phyloP scores from a whole-genome alignment of 2,888 invertebrate genomes.

The Philaethria dido region DNA sequence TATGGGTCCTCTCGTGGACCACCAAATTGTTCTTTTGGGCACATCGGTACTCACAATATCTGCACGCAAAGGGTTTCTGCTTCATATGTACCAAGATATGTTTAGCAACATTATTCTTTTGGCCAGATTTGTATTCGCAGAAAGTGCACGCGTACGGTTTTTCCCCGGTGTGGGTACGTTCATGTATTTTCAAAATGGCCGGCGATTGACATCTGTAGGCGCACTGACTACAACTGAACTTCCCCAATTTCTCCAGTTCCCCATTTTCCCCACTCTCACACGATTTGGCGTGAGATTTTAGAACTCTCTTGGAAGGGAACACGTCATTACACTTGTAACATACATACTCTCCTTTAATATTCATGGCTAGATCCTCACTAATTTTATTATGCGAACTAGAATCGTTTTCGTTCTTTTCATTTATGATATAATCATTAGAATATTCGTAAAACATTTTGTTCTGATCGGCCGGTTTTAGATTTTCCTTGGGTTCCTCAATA shows the following conservation, averaged over 20 bases:
- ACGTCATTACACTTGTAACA: conserved; percentile 73
- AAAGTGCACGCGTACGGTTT: conserved; percentile 77
- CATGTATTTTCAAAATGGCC: conserved; percentile 79
- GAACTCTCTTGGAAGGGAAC: conserved; percentile 67
- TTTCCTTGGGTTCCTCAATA: conserved; percentile 70
- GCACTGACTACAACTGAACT: conserved; percentile 73
- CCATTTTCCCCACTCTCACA: conserved; percentile 57
- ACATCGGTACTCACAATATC: conserved; percentile 78
- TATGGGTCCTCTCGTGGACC: conserved; percentile 79
- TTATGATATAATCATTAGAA: conserved; percentile 45
- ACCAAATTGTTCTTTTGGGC: conserved; percentile 80
- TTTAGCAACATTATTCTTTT: conserved; percentile 80
- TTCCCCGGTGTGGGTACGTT: conserved; percentile 76
- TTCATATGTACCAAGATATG: conserved; percentile 81
- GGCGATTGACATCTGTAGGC: conserved; percentile 78
- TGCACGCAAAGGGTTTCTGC: conserved; percentile 77
- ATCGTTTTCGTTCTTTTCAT: conserved; percentile 56
- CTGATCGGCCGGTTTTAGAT: conserved; percentile 66
- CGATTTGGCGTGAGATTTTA: conserved; percentile 70
- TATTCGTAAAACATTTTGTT: conserved; percentile 66
- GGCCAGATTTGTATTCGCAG: conserved; percentile 79
- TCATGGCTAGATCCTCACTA: conserved; percentile 60
- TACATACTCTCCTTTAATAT: conserved; percentile 70
- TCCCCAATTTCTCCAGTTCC: conserved; percentile 63
- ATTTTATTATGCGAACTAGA: conserved; percentile 55